phyloP scores from a whole-genome alignment of 1,140 invertebrate species.

The Thalassaphorura encarpata region DNA sequence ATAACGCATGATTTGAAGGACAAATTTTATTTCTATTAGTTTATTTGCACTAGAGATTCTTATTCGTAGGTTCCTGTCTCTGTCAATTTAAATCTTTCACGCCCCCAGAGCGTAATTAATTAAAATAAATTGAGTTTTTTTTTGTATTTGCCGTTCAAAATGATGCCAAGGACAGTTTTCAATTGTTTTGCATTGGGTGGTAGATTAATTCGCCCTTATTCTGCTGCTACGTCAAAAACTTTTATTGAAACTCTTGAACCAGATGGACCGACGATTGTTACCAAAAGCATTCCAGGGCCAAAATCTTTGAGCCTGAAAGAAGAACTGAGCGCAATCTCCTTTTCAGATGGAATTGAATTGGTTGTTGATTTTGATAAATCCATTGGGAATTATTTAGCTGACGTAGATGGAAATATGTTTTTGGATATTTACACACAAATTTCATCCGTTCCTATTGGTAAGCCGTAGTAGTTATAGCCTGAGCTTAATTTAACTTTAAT shows the following conservation, averaged over 20 bases:
- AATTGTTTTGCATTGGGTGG: too few relatives aligned
- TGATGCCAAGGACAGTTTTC: too few relatives aligned
- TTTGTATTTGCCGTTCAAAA: too few relatives aligned
- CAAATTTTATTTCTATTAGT: too few relatives aligned
- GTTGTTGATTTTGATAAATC: constrained; percentile 93
- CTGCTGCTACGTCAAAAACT: too few relatives aligned
- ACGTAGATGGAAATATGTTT: constrained; percentile 83
- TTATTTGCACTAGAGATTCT: too few relatives aligned
- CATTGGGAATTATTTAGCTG: constrained; percentile 86
- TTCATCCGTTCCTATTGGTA: constrained; percentile 74
- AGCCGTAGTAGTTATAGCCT: neutral
- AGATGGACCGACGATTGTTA: neutral
- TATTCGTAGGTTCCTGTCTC: too few relatives aligned
- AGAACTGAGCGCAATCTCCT: constrained; percentile 47
- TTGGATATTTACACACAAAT: constrained; percentile 95
- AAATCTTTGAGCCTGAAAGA: neutral
- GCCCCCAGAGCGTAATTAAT: too few relatives aligned
- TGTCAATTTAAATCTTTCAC: too few relatives aligned
- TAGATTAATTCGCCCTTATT: too few relatives aligned
- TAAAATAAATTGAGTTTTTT: too few relatives aligned
- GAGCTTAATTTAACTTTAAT: neutral
- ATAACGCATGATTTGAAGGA: too few relatives aligned
- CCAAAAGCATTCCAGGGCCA: neutral
- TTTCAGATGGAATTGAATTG: constrained; percentile 69
- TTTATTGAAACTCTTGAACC: neutral